These are phyloP conservation scores for Mustelus asterias DNA, from an alignment of 2,113 vertebrate species.

Conservation along the genomic window DNA sequence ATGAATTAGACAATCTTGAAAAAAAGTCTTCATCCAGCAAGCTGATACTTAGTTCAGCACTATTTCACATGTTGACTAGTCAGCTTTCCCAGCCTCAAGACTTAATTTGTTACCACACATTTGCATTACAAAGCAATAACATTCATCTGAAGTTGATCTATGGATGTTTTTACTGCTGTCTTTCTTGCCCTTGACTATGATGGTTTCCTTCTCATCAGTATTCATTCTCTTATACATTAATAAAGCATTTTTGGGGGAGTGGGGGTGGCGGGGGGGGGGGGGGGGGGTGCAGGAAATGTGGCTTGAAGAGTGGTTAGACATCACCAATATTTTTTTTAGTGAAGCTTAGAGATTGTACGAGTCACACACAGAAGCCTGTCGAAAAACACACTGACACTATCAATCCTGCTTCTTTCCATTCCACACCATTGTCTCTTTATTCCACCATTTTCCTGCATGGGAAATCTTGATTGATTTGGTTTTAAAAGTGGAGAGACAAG, in stretches of 20 bases:
- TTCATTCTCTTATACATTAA: conserved; percentile 13
- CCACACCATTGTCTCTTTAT: conserved; percentile 64
- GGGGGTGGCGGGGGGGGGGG: neutral
- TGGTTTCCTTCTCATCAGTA: conserved; percentile 5
- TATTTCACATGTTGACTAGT: conserved; percentile 26
- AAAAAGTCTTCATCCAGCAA: neutral
- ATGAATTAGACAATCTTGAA: conserved; percentile 10
- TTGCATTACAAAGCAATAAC: conserved; percentile 32
- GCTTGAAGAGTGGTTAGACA: conserved; percentile 27
- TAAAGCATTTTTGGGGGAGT: neutral
- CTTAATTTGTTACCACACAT: conserved; percentile 18
- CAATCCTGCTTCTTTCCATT: conserved; percentile 57
- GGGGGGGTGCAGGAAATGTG: neutral
- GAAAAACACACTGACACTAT: conserved; percentile 50
- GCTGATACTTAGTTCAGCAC: conserved; percentile 25
- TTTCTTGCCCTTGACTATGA: conserved; percentile 19
- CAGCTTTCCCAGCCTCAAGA: neutral
- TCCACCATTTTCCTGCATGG: conserved; percentile 58
- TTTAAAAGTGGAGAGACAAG: conserved; percentile 53
- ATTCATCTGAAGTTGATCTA: conserved; percentile 35
- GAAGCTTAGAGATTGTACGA: conserved; percentile 24
- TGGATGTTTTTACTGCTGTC: conserved; percentile 17
- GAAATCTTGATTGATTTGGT: conserved; percentile 58
- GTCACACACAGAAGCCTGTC: conserved; percentile 43
- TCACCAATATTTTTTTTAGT: neutral